Base-by-base conservation (phyloP, 2,888 invertebrate species). In the Oligia latruncula region DNA sequence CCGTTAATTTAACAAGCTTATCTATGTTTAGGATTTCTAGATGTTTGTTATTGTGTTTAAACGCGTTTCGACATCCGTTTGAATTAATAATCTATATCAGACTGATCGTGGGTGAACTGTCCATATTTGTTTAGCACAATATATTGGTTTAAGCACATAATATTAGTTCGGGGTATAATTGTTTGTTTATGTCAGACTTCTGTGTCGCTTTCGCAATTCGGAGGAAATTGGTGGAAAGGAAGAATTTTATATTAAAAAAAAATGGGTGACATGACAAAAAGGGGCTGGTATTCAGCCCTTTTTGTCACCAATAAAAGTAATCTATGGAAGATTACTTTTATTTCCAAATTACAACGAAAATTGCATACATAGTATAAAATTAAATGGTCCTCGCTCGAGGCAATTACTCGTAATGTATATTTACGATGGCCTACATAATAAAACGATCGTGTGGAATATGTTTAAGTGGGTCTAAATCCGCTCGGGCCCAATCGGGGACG, bases 331-430 rank as follows among this genome's bases (percentile, higher is more conserved):
- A 83, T 83, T 70, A 74, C 52, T 35, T 65, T 65, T 72, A 74
- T 49, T 55, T 43, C 20, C 8, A 17, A 65, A 79, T 52, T 74
- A 83, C 60, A 67, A n/a, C 43, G 67, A 71, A 74, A 76, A 66
- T 43, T 71, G 62, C 78, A n/a, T 74, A 77, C 13, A 68, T 40
- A 78, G 49, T 60, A 80, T n/a, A 29, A 71, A 67, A 88, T 88
- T 70, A 86, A 74, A 80, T 67, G 43, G 23, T 40, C 62, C 52
- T 46, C 64, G 46, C 55, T 71, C 35, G 55, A 66, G 73, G 73
- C 85, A 87, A 87, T 90, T 90, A 89, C 71, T 76, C 73, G 43
- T 90, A 89, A 88, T 89, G 78, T 89, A 65, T 84, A 88, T 90
- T 88, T 89, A 88, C 79, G 90, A 89, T 58, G 72, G 23, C 85